Base-by-base conservation (phyloP, 2,797 vertebrate genomes). In the Steatocranus sp. region DNA sequence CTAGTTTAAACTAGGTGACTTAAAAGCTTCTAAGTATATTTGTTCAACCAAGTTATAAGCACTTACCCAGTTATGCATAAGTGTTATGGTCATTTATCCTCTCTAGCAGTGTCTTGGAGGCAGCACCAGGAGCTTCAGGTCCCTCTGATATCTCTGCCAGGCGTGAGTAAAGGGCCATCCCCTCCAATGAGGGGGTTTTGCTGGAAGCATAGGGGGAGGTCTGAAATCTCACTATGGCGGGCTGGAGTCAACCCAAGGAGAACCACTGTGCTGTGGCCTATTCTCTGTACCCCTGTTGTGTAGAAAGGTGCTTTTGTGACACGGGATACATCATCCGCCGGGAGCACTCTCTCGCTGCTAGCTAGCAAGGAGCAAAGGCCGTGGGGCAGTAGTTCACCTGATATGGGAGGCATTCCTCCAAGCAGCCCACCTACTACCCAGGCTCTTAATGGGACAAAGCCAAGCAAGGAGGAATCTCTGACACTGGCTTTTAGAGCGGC, bases 291-390 rank as follows among this genome's bases (percentile, higher is more conserved):
- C 90, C 93, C 88, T 91, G 93, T 94, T 96, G 94, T 96, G 94
- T 94, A 93, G 93, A 95, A 95, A 95, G 92, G 91, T 90, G 95
- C 95, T 96, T 96, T 96, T 97, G 96, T 96, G 95, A 96, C 94
- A 97, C 18, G 89, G 89, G 96, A 96, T 95, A 95, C 94, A 93
- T 90, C 85, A 61, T 82, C 90, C 83, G 73, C 88, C 86, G 83
- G 90, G 86, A 96, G 92, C 92, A 92, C 83, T 92, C 91, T 87
- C 82, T 93, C 49, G 70, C 90, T 92, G 86, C 66, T 23, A 92
- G 91, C 92, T 91, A 92, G 93, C 82, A 68, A 86, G 89, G 91
- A 94, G 93, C 93, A 94, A 93, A 93, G 93, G 94, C 91, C 89
- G 77, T 76, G 87, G 94, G 93, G 92, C 90, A 92, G 91, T 94